Conservation (phyloP, 1,140 invertebrate genomes). For the Tachypleus tridentatus region DNA sequence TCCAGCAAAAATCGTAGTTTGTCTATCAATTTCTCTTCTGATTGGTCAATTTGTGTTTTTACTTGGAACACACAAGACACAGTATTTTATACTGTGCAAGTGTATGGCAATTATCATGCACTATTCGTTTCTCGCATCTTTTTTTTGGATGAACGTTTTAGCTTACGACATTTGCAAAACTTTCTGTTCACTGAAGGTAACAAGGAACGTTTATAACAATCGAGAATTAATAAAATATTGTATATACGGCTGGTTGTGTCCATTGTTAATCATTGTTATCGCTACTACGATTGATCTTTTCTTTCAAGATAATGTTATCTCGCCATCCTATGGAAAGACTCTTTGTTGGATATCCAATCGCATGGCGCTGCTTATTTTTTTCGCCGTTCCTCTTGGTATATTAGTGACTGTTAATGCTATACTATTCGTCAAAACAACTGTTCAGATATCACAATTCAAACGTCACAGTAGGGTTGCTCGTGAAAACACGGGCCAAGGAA, state of each 20-base stretch:
- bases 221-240: constrained; percentile 23
- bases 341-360: constrained; percentile 32
- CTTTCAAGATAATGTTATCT: constrained; percentile 27
- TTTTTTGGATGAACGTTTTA: constrained; percentile 24
- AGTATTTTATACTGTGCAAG: constrained; percentile 8
- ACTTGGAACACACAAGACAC: constrained; percentile 8
- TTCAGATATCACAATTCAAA: constrained; percentile 17
- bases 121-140: constrained; percentile 16
- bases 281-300: constrained; percentile 28
- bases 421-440: constrained; percentile 34
- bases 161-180: constrained; percentile 23
- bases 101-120: constrained; percentile 13
- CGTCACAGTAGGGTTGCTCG: constrained; percentile 6
- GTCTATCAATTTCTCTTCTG: constrained; percentile 14
- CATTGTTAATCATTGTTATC: constrained; percentile 27
- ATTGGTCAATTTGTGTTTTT: constrained; percentile 16
- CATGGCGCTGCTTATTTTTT: constrained; percentile 31
- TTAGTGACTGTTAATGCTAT: constrained; percentile 33
- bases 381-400: constrained; percentile 33
- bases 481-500: not conserved
- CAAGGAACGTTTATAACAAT: not conserved
- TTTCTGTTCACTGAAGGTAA: constrained; percentile 11
- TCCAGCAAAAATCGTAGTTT: constrained; percentile 17
- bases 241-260: constrained; percentile 29
- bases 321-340: constrained; percentile 27